Base-by-base conservation (phyloP, 2,797 vertebrate species). In the Pipistrellus pygmaeus region DNA sequence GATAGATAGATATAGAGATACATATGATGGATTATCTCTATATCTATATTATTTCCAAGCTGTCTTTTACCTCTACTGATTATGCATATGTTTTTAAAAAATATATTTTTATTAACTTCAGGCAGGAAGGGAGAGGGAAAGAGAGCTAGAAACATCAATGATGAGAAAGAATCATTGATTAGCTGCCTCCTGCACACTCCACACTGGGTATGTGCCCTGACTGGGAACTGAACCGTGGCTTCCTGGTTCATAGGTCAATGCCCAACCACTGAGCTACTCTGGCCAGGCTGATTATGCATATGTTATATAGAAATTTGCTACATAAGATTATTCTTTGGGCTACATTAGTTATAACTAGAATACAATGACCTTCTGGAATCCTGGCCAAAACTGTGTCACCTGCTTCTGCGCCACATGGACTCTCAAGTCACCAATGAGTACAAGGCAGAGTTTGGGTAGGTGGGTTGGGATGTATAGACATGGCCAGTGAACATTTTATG, bases 21-120 rank as follows among this genome's bases (percentile, higher is more conserved):
- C 13, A 21, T 51, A 78, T 80, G 20, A 35, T 46, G 13, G 35
- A 64, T 66, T 32, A 18, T 18, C 9, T 51, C 35, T 41, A 15
- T 57, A 30, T 30, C 38, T 69, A 1, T 21, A 13, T 71, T 82
- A 78, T 82, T 85, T 85, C 62, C 20, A 44, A 86, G 35, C 35
- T 85, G 13, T 44, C 62, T 94, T 95, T 95, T 88, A 85, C 77
- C 66, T 48, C 7, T 44, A 20, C 11, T 73, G n/a, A 64, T 27
- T 88, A 53, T 30, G 27, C 38, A 38, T 80, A 12, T 85, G 35
- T 62, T 62, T 62, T 30, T 14, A 7, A 62, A 62, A 60, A 30
- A 62, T 62, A 30, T 30, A 30, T 62, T 62, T 62, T 30, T 62
- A 62, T 60, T 60, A 27, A 62, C 27, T 62, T 62, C 27, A 62